Percentiles rank a stretch among this genome's conserved stretches.
These are phyloP conservation scores for Rhinopomastus cyanomelas DNA, from an alignment of 2,113 vertebrate genomes.

Conservation along the genomic window DNA sequence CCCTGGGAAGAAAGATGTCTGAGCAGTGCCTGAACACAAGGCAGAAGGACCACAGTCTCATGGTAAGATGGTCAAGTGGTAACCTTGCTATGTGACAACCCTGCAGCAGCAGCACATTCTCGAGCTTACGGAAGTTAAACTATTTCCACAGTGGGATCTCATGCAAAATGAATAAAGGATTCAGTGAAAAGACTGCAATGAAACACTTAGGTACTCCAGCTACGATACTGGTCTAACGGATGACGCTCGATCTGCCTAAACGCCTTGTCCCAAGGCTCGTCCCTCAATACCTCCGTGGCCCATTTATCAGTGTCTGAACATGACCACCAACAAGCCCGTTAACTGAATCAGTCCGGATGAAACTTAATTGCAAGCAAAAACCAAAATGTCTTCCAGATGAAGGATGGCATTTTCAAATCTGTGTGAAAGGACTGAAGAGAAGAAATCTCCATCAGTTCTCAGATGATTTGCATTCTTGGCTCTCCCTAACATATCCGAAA, in stretches of 20 bases:
- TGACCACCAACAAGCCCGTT: not conserved
- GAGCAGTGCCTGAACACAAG: not conserved
- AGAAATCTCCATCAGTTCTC: not conserved
- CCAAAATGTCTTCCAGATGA: not conserved
- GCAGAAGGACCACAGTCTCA: not conserved
- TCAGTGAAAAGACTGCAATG: not conserved
- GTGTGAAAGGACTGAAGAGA: not conserved
- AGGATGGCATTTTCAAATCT: conserved; percentile 7
- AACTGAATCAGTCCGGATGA: conserved; percentile 5
- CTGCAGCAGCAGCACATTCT: not conserved
- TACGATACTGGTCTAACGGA: not conserved
- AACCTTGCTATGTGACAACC: not conserved
- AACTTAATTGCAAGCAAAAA: conserved; percentile 24
- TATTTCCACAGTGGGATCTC: not conserved
- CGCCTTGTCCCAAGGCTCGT: not conserved
- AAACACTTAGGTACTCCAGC: not conserved
- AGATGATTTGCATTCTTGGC: conserved; percentile 24
- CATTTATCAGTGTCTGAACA: conserved; percentile 8
- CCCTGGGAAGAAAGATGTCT: not conserved
- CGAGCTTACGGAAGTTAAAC: not conserved
- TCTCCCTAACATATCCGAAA: not conserved
- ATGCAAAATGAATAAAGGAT: not conserved
- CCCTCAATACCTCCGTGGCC: not conserved
- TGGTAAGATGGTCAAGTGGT: not conserved
- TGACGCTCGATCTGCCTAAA: not conserved